Percentiles rank a stretch among this genome's conserved stretches.
phyloP scores from a whole-genome alignment of 2,888 invertebrate species.

The Sinhomidia bicolor region DNA sequence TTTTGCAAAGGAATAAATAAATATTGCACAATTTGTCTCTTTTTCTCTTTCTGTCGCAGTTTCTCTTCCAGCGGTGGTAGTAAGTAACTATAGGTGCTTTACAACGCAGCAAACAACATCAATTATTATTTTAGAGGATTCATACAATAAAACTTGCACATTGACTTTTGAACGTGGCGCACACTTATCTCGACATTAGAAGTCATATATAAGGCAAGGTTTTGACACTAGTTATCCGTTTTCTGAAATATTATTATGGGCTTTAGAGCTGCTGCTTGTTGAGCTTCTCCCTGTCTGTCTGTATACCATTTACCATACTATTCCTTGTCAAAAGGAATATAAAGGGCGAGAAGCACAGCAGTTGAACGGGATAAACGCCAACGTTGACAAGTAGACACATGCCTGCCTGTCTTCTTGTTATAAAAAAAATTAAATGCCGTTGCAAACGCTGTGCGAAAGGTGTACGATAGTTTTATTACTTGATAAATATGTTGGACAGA shows the following conservation, averaged over 20 bases:
- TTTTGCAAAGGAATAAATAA: not conserved
- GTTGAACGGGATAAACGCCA: not conserved
- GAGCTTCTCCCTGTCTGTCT: not conserved
- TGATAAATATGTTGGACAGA: too few relatives aligned
- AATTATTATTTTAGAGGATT: not conserved
- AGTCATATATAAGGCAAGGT: not conserved
- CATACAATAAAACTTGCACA: not conserved
- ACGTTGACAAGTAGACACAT: constrained; percentile 51
- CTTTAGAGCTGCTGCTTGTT: not conserved
- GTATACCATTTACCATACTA: too few relatives aligned
- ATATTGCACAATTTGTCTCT: not conserved
- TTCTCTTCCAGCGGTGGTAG: not conserved
- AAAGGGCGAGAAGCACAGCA: not conserved
- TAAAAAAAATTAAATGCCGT: not conserved
- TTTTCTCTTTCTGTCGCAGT: too few relatives aligned
- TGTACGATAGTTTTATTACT: too few relatives aligned
- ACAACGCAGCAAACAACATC: not conserved
- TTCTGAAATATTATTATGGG: not conserved
- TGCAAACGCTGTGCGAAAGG: too few relatives aligned
- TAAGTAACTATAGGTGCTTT: not conserved
- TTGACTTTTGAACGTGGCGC: not conserved
- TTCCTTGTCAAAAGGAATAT: too few relatives aligned
- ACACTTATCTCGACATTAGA: too few relatives aligned
- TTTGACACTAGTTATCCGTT: not conserved
- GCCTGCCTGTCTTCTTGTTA: not conserved